Conservation (phyloP, 2,113 vertebrate genomes). For the Rutilus rutilus region DNA sequence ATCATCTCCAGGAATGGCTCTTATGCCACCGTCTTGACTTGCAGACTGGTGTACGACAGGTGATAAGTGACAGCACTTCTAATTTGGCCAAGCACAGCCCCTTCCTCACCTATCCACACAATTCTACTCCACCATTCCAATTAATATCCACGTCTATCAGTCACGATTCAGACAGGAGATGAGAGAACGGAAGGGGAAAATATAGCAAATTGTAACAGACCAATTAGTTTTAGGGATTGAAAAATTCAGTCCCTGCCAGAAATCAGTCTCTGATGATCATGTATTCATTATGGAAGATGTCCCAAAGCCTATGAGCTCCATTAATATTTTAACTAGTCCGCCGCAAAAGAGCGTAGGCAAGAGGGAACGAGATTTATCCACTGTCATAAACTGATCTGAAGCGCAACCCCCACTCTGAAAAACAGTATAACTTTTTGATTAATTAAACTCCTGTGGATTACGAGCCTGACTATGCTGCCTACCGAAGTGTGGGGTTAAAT, state of each 20-base stretch:
- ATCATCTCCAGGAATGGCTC: neutral
- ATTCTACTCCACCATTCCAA: constrained; percentile 4
- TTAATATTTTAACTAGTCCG: constrained; percentile 39
- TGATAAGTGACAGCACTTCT: neutral
- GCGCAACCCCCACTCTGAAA: neutral
- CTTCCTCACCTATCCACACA: constrained; percentile 4
- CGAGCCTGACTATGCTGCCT: neutral
- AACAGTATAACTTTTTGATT: constrained; percentile 49
- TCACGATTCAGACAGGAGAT: constrained; percentile 18
- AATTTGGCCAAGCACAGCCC: constrained; percentile 28
- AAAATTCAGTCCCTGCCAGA: constrained; percentile 24
- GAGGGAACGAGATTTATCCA: constrained; percentile 32
- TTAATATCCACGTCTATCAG: constrained; percentile 41
- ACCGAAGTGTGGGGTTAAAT: constrained; percentile 35
- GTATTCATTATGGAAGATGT: constrained; percentile 27
- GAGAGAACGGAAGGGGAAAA: constrained; percentile 27
- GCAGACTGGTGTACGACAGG: neutral
- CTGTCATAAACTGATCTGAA: constrained; percentile 42
- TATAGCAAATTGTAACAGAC: constrained; percentile 15
- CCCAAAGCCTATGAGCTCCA: constrained; percentile 5
- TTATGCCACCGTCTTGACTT: neutral
- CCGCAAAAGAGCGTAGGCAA: neutral
- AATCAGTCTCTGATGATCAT: constrained; percentile 21
- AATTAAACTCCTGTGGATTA: constrained; percentile 50
- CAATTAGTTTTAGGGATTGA: constrained; percentile 32